Conservation (phyloP, 2,888 invertebrate genomes). For the Agrochola lota region DNA sequence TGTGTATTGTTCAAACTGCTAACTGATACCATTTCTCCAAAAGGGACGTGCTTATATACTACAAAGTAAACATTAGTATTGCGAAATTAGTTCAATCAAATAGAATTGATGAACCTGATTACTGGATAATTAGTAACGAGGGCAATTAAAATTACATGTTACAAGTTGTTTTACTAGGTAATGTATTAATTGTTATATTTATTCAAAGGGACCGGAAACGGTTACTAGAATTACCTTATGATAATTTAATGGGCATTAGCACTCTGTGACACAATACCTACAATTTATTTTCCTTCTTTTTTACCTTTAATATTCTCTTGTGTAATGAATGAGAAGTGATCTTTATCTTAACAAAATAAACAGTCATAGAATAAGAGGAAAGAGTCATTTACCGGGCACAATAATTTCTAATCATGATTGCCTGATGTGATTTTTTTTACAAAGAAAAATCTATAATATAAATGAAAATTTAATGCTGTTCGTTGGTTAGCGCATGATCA, state of each 20-base stretch:
- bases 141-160: neutral
- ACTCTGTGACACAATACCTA: neutral
- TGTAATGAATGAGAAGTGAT: neutral
- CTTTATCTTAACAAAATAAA: neutral
- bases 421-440: too few relatives aligned
- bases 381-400: too few relatives aligned
- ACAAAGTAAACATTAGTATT: constrained; percentile 23
- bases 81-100: constrained; percentile 15
- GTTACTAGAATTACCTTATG: neutral
- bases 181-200: neutral
- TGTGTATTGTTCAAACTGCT: constrained; percentile 10
- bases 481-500: too few relatives aligned
- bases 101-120: constrained; percentile 1
- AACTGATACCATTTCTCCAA: constrained; percentile 44
- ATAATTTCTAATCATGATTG: neutral
- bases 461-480: too few relatives aligned
- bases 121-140: constrained; percentile 1
- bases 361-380: neutral
- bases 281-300: neutral
- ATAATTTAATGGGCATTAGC: constrained; percentile 1
- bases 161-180: neutral
- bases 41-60: constrained; percentile 29
- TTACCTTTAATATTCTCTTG: neutral
- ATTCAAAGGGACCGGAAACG: neutral
- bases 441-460: too few relatives aligned